Conservation (phyloP, 2,113 vertebrate genomes). For the Oryzias javanicus region DNA sequence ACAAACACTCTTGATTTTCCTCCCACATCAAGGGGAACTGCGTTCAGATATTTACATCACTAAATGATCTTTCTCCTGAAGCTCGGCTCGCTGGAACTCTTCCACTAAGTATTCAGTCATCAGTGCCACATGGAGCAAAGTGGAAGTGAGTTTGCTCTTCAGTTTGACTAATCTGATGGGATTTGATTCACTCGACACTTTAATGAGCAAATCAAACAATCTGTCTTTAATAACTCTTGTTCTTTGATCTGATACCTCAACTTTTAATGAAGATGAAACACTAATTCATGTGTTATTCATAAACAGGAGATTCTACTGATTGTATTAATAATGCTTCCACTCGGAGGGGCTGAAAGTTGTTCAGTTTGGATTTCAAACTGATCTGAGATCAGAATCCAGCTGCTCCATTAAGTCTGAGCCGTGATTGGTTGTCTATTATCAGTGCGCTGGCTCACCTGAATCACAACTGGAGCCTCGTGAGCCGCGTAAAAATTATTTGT, state of each 20-base stretch:
- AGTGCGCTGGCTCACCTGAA: too few relatives aligned
- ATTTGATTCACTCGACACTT: conserved; percentile 10
- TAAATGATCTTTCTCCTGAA: conserved; percentile 40
- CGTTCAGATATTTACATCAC: conserved; percentile 45
- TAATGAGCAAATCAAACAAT: too few relatives aligned
- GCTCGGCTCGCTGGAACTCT: conserved; percentile 26
- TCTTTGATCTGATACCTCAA: neutral
- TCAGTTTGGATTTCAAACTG: conserved; percentile 51
- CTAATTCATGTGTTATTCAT: conserved; percentile 15
- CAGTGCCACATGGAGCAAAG: conserved; percentile 15
- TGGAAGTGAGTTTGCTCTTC: conserved; percentile 9
- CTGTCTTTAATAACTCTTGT: neutral
- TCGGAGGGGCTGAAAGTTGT: conserved; percentile 22
- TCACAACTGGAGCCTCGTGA: too few relatives aligned
- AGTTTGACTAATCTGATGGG: conserved; percentile 6
- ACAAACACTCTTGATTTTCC: conserved; percentile 45
- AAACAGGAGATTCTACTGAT: neutral
- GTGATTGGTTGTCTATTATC: conserved; percentile 52
- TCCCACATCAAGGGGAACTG: conserved; percentile 27
- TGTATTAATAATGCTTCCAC: conserved; percentile 31
- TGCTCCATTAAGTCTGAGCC: conserved; percentile 29
- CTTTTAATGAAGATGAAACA: neutral
- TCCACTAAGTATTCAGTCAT: conserved; percentile 14
- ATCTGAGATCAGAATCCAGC: conserved; percentile 21
- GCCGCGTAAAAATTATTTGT: too few relatives aligned